Base-by-base conservation (phyloP, 2,888 invertebrate genomes). In the Eledona agricola region DNA sequence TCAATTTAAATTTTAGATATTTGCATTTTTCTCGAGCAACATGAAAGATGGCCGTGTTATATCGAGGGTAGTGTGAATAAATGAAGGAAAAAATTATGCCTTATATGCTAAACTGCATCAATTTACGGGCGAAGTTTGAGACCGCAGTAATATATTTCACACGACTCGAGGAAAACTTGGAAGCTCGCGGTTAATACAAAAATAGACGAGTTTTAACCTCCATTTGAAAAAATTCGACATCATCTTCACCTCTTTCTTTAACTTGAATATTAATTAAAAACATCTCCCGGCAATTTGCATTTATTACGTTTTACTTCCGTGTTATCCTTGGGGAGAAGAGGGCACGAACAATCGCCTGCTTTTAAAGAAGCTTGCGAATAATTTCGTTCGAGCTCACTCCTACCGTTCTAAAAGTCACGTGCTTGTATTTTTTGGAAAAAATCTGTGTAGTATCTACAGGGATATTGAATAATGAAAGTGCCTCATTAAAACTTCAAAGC, bases 211-310 rank as follows among this genome's bases (percentile, higher is more conserved):
- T 22, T 25, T 26, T 40, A 26, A 28, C 40, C 12, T 40, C 16
- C 25, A 15, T 40, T 40, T 40, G 28, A 28, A 28, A 1, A 26
- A 28, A 28, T 23, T 11, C 25, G 23, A 22, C 28, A 28, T 29
- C 26, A 10, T 13, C 13, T 20, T 13, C 26, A n/a, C n/a, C n/a
- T n/a, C n/a, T n/a, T n/a, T n/a, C 34, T 45, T 45, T 45, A 34
- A 45, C 34, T 25, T 45, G 17, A 34, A 45, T 45, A 45, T 45
- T 45, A 45, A 45, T 45, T 45, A 45, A 45, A 45, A 45, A 45
- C 34, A 45, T 45, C 45, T 26, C 34, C n/a, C 9, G 45, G 45
- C 45, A 25, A 34, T 45, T 45, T 45, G 45, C 45, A 45, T 34
- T 45, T 45, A 45, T 32, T 32, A 45, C 34, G 45, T 11, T 37